A percentile compares a stretch with the other conserved stretches of the same genome.
These are phyloP conservation scores for Botia almorhae DNA, from an alignment of 2,797 vertebrate genomes.

Conservation along the genomic window DNA sequence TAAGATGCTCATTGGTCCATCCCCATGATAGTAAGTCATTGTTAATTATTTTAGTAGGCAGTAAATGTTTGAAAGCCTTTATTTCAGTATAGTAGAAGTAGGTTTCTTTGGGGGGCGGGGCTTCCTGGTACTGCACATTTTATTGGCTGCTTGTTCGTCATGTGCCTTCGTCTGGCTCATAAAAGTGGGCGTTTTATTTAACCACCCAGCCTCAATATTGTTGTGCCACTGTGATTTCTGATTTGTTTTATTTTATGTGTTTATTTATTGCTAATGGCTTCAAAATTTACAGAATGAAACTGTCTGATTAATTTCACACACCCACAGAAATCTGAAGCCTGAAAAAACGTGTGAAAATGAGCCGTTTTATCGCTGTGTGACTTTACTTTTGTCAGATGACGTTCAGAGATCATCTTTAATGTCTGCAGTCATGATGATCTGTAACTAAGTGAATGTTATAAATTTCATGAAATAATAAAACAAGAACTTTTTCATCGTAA, in stretches of 20 bases:
- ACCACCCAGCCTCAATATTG: slow-evolving; percentile 55
- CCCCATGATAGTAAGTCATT: slow-evolving; percentile 21
- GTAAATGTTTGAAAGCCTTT: slow-evolving; percentile 36
- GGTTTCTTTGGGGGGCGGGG: slow-evolving; percentile 19
- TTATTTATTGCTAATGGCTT: slow-evolving; percentile 7
- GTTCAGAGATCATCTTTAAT: slow-evolving; percentile 45
- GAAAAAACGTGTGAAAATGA: slow-evolving; percentile 27
- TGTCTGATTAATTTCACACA: slow-evolving; percentile 13
- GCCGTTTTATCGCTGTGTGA: slow-evolving; percentile 31
- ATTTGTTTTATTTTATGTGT: neutral
- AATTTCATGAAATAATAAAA: slow-evolving; percentile 53
- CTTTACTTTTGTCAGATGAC: slow-evolving; percentile 32
- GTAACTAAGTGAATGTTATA: slow-evolving; percentile 55
- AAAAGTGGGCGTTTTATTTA: slow-evolving; percentile 40
- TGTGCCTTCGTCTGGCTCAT: slow-evolving; percentile 53
- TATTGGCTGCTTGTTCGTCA: slow-evolving; percentile 53
- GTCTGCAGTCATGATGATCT: slow-evolving; percentile 51
- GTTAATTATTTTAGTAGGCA: slow-evolving; percentile 20
- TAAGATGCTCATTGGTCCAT: slow-evolving; percentile 47
- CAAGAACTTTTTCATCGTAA: slow-evolving; percentile 41
- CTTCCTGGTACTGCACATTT: slow-evolving; percentile 39
- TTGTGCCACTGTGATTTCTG: slow-evolving; percentile 60
- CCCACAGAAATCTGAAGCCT: slow-evolving; percentile 21
- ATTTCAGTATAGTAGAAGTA: slow-evolving; percentile 36
- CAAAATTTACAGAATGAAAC: slow-evolving; percentile 42